A percentile compares a stretch with the other conserved stretches of the same genome.
Evolutionary conservation across 2,113 vertebrate species (phyloP).

Genomic region (Ardeotis arabs): DNA sequence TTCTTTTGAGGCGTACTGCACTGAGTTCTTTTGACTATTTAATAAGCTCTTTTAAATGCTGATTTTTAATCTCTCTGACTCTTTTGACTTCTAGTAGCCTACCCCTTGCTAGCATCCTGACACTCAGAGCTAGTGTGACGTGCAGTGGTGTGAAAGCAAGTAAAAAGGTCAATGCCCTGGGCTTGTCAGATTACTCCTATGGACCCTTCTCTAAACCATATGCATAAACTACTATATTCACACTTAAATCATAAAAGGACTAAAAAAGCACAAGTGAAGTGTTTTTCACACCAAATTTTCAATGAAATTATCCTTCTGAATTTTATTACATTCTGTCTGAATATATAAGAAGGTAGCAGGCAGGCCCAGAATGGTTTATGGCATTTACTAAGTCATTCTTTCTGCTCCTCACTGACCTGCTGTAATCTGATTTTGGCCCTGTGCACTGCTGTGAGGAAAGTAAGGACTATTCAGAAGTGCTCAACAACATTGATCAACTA

Average conservation of each 20-base stretch:
- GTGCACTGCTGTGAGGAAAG: not conserved
- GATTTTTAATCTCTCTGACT: not conserved
- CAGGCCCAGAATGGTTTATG: not conserved
- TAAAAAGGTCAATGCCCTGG: not conserved
- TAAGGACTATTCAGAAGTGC: not conserved
- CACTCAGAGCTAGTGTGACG: not conserved
- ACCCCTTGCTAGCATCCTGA: not conserved
- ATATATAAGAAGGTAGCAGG: not conserved
- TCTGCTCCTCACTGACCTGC: accelerated
- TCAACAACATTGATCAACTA: not conserved
- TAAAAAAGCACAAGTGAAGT: not conserved
- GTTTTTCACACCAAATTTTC: not conserved
- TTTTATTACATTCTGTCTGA: not conserved
- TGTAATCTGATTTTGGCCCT: not conserved
- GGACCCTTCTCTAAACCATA: not conserved
- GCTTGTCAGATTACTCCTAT: not conserved
- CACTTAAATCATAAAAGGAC: not conserved
- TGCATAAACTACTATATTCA: not conserved
- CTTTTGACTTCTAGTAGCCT: not conserved
- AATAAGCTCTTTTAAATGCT: not conserved
- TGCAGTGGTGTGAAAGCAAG: not conserved
- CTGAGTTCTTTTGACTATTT: not conserved
- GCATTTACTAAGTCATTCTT: not conserved
- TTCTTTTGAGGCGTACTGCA: not conserved
- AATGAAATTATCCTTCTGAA: not conserved